phyloP scores from a whole-genome alignment of 2,113 vertebrate species.

The Ailurus styani region DNA sequence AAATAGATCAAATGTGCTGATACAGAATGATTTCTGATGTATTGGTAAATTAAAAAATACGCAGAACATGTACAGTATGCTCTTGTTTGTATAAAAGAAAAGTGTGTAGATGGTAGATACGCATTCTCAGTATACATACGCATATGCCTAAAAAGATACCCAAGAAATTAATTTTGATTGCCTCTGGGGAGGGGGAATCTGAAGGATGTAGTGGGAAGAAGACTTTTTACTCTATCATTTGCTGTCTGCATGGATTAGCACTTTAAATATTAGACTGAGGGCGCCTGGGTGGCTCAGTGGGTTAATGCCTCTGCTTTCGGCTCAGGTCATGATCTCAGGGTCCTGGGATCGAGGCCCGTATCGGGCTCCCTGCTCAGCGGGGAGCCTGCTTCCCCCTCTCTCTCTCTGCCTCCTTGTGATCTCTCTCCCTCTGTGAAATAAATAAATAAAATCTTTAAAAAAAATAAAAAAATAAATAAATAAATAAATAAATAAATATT shows the following conservation, averaged over 20 bases:
- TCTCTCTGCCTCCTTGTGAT: too few relatives aligned
- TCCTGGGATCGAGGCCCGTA: too few relatives aligned
- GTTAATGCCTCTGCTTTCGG: too few relatives aligned
- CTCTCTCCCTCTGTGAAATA: too few relatives aligned
- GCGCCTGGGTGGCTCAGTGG: too few relatives aligned
- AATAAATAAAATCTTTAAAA: too few relatives aligned
- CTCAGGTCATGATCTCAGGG: too few relatives aligned
- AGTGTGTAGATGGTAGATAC: background rate
- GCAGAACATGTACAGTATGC: background rate
- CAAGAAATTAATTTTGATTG: background rate
- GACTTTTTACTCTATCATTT: background rate
- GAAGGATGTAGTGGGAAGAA: background rate
- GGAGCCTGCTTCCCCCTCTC: too few relatives aligned
- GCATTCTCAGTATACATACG: background rate
- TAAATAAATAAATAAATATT: too few relatives aligned
- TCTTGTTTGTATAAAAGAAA: constrained; percentile 16
- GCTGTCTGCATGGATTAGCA: background rate
- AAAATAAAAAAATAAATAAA: too few relatives aligned
- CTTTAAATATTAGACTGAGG: background rate
- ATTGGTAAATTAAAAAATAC: background rate
- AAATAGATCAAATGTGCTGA: background rate
- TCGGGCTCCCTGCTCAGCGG: too few relatives aligned
- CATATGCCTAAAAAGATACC: background rate
- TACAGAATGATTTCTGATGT: background rate
- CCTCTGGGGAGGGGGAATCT: background rate